Conservation (phyloP, 1,140 invertebrate species). For the Aphaenogaster ashmeadi region DNA sequence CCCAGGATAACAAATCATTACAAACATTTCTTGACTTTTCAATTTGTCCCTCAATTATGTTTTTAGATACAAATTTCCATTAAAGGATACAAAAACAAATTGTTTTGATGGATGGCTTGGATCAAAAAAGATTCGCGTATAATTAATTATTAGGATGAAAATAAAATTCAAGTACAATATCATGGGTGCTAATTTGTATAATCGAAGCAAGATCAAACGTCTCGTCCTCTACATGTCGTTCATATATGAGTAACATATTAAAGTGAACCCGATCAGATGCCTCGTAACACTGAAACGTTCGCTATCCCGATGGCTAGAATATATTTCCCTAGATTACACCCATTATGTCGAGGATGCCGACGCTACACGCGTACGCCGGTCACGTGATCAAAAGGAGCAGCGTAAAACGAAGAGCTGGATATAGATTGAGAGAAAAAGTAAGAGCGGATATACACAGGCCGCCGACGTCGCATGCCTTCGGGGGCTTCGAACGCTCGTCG, state of each 20-base stretch:
- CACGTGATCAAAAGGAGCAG: slow-evolving; percentile 53
- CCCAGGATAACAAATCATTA: not conserved
- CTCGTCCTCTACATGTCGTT: not conserved
- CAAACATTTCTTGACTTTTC: not conserved
- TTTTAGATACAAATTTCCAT: not conserved
- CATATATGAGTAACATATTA: not conserved
- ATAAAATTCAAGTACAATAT: not conserved
- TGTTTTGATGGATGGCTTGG: not conserved
- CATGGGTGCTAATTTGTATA: not conserved
- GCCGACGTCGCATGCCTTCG: slow-evolving; percentile 55
- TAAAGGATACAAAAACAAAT: not conserved
- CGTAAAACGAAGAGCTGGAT: slow-evolving; percentile 19
- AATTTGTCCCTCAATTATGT: not conserved
- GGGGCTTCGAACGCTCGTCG: slow-evolving; percentile 35
- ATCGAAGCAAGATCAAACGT: not conserved
- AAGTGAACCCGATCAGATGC: slow-evolving; percentile 31
- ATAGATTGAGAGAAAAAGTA: not conserved
- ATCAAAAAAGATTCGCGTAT: not conserved
- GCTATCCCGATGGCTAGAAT: slow-evolving; percentile 27
- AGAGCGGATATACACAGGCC: slow-evolving; percentile 40
- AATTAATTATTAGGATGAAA: not conserved
- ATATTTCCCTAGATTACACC: slow-evolving; percentile 50
- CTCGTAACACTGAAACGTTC: not conserved
- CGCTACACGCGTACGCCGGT: slow-evolving; percentile 24
- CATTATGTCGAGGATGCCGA: slow-evolving; percentile 55